A percentile compares a stretch with the other conserved stretches of the same genome.
These are phyloP conservation scores for Esox niger DNA, from an alignment of 2,113 vertebrate species.

Conservation along the genomic window DNA sequence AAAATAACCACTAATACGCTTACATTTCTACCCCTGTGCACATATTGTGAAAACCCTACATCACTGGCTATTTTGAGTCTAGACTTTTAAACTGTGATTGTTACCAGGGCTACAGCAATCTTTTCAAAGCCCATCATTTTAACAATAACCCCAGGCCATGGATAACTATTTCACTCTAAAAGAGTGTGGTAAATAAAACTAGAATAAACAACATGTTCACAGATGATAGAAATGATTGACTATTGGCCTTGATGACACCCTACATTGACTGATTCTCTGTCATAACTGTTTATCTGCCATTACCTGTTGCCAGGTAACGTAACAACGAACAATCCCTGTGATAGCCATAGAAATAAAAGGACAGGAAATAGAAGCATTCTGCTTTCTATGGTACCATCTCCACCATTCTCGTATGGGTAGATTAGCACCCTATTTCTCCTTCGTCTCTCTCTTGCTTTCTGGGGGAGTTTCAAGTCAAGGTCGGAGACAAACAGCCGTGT, in stretches of 20 bases:
- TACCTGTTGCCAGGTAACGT: constrained; percentile 42
- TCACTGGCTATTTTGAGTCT: neutral
- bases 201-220: neutral
- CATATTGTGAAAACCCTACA: neutral
- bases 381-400: too few species aligned
- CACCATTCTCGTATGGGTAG: too few species aligned
- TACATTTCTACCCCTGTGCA: neutral
- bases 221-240: constrained; percentile 13
- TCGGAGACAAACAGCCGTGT: constrained; percentile 14
- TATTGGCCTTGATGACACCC: neutral
- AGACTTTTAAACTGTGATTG: neutral
- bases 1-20: neutral
- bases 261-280: neutral
- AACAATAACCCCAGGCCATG: neutral
- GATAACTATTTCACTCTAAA: neutral
- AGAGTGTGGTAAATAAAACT: neutral
- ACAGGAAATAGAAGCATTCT: too few species aligned
- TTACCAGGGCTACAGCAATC: neutral
- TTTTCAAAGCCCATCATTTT: neutral
- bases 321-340: too few species aligned
- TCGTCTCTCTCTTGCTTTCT: neutral
- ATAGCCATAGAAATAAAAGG: too few species aligned
- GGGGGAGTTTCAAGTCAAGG: constrained; percentile 19
- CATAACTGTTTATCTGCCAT: neutral
- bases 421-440: too few species aligned